These are phyloP conservation scores for Tachycineta bicolor DNA, from an alignment of 2,113 vertebrate genomes.

Conservation along the genomic window DNA sequence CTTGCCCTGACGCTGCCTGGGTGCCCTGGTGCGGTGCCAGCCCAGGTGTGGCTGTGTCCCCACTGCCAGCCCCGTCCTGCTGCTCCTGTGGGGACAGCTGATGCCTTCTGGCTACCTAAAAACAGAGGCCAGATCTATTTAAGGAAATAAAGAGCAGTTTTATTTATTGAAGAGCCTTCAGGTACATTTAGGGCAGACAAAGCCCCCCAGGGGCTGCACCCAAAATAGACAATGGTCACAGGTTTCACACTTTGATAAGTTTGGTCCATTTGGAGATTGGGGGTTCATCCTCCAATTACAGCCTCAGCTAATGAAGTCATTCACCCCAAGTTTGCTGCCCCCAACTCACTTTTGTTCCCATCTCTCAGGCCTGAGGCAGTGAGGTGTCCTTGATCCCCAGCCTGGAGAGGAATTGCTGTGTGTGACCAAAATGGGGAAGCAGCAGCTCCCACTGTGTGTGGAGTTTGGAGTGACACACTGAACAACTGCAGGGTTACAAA, in stretches of 20 bases:
- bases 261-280: not conserved
- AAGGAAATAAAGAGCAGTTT: accelerated
- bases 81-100: not conserved
- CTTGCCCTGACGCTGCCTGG: not conserved
- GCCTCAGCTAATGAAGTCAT: not conserved
- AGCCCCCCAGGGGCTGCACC: accelerated
- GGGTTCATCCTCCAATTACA: not conserved
- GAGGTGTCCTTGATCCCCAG: not conserved
- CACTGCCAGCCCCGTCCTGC: accelerated
- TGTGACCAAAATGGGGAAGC: not conserved
- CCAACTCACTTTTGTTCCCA: not conserved
- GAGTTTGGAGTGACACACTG: accelerated
- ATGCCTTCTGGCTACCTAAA: not conserved
- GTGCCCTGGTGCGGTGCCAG: accelerated
- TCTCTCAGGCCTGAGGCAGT: not conserved
- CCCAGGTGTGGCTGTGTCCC: accelerated
- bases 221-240: accelerated
- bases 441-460: not conserved
- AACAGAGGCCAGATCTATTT: not conserved
- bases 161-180: not conserved
- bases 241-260: not conserved
- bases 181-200: not conserved
- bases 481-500: not conserved
- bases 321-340: not conserved
- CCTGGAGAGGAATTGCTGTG: not conserved